A percentile compares a stretch with the other conserved stretches of the same genome.
phyloP scores from a whole-genome alignment of 2,888 invertebrate genomes.

The Amiota communis region DNA sequence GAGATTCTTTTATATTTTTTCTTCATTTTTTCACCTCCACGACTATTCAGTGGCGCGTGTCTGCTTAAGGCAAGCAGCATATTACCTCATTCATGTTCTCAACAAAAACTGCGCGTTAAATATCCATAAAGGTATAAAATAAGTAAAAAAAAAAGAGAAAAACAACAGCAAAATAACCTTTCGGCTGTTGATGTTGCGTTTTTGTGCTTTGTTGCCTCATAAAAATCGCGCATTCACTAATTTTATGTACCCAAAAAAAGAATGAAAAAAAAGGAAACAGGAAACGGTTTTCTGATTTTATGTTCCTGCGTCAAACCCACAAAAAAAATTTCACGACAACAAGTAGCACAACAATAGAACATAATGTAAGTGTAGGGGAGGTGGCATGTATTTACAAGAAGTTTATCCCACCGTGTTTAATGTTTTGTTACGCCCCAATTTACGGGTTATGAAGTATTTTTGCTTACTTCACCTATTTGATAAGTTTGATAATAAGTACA shows the following conservation, averaged over 20 bases:
- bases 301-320: background rate
- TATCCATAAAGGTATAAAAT: conserved; percentile 19
- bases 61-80: background rate
- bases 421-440: conserved; percentile 1
- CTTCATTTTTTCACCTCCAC: background rate
- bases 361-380: too few species aligned
- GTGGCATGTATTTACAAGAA: background rate
- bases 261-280: conserved; percentile 6
- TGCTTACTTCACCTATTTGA: background rate
- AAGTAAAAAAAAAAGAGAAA: background rate
- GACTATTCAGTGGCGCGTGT: background rate
- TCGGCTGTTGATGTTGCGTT: background rate
- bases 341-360: too few species aligned
- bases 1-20: background rate
- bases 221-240: conserved; percentile 34
- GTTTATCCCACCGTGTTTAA: conserved; percentile 3
- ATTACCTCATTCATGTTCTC: background rate
- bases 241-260: conserved; percentile 17
- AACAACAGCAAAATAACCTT: background rate
- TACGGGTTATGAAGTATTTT: background rate
- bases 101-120: background rate
- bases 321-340: too few species aligned
- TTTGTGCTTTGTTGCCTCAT: conserved; percentile 2
- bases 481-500: too few species aligned
- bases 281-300: conserved; percentile 29